These are phyloP conservation scores for Lithophane leautieri DNA, from an alignment of 2,888 invertebrate species.

Conservation along the genomic window DNA sequence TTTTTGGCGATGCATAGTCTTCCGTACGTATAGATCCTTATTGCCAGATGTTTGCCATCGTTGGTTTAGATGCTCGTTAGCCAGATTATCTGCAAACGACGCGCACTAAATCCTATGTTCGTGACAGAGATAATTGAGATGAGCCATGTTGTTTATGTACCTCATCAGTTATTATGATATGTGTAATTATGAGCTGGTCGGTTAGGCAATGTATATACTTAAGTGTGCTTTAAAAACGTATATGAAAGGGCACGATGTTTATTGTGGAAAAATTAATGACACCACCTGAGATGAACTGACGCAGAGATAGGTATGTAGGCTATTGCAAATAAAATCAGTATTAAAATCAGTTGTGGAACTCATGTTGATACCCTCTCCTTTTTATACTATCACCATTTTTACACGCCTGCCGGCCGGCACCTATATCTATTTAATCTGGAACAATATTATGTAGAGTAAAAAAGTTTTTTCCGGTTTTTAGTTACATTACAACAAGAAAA, in stretches of 20 bases:
- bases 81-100: constrained; percentile 55
- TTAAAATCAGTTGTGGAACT: not conserved
- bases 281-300: not conserved
- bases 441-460: no score
- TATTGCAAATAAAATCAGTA: not conserved
- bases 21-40: constrained; percentile 14
- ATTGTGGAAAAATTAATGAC: constrained; percentile 11
- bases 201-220: constrained; percentile 37
- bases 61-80: constrained; percentile 61
- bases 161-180: constrained; percentile 63
- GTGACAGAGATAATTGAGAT: constrained; percentile 68
- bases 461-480: not conserved
- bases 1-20: not conserved
- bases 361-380: not conserved
- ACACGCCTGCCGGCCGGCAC: no score
- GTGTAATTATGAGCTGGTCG: constrained; percentile 51
- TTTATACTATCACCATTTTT: not conserved
- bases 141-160: constrained; percentile 55
- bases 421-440: no score
- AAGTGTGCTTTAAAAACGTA: constrained; percentile 8
- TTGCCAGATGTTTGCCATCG: constrained; percentile 46
- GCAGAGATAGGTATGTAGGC: not conserved
- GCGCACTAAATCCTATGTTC: constrained; percentile 58
- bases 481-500: not conserved
- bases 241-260: constrained; percentile 13